These are phyloP conservation scores for Zalophus californianus DNA, from an alignment of 2,797 vertebrate genomes.

Conservation along the genomic window DNA sequence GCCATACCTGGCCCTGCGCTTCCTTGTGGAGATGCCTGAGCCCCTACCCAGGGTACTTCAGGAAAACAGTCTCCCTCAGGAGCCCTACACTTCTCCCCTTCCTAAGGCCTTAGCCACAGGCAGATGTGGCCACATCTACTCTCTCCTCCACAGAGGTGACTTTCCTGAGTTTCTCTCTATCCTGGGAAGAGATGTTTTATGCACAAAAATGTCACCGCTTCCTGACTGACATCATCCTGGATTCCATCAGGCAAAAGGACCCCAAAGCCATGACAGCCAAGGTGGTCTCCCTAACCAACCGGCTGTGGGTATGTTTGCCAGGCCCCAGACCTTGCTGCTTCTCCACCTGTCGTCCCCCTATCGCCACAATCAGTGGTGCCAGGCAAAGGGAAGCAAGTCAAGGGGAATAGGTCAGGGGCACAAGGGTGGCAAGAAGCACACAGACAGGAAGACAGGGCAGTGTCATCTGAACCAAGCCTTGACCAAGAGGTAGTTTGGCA, in stretches of 20 bases:
- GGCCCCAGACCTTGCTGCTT: neutral
- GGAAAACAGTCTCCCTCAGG: neutral
- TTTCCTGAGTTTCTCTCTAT: constrained; percentile 86
- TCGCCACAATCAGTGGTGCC: neutral
- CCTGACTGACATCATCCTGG: constrained; percentile 86
- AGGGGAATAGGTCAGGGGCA: neutral
- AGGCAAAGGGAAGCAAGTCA: constrained; percentile 5
- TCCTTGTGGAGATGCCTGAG: neutral
- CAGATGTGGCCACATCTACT: neutral
- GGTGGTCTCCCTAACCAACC: constrained; percentile 79
- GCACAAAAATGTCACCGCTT: constrained; percentile 85
- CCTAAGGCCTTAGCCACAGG: neutral
- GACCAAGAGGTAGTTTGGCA: neutral
- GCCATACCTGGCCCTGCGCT: neutral
- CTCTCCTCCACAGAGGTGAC: constrained; percentile 80
- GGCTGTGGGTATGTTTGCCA: constrained; percentile 84
- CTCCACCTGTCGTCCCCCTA: neutral
- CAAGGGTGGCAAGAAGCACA: neutral
- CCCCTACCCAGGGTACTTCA: neutral
- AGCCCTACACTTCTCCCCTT: neutral
- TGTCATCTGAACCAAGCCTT: neutral
- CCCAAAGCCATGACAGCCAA: constrained; percentile 80
- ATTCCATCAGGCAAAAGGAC: constrained; percentile 84
- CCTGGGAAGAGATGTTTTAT: constrained; percentile 86
- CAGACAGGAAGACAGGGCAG: neutral